Conservation (phyloP, 2,797 vertebrate species). For the Sebastes trivittatus region DNA sequence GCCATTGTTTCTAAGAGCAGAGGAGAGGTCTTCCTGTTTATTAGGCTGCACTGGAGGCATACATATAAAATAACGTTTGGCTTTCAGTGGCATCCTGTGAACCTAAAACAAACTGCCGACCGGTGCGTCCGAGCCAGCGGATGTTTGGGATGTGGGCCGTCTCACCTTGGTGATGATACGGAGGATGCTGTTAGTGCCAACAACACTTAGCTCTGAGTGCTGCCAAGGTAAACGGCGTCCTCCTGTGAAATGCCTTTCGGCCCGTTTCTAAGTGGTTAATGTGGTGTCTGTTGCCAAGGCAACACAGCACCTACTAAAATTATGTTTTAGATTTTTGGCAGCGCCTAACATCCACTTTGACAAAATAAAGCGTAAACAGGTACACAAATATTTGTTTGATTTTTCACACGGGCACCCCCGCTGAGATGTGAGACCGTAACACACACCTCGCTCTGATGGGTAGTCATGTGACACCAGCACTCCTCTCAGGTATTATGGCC, state of each 20-base stretch:
- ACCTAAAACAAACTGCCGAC: slow-evolving; percentile 1
- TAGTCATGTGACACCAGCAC: slow-evolving; percentile 11
- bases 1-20: background rate
- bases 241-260: slow-evolving; percentile 44
- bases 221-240: slow-evolving; percentile 42
- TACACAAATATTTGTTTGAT: slow-evolving; percentile 26
- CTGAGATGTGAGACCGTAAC: slow-evolving; percentile 9
- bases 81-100: background rate
- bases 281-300: slow-evolving; percentile 41
- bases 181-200: slow-evolving; percentile 26
- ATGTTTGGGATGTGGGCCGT: slow-evolving; percentile 19
- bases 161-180: slow-evolving; percentile 57
- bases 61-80: background rate
- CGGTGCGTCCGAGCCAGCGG: background rate
- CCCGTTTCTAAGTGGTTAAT: slow-evolving; percentile 51
- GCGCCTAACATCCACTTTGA: slow-evolving; percentile 29
- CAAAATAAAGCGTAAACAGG: slow-evolving; percentile 29
- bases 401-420: background rate
- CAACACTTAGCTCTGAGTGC: slow-evolving; percentile 47
- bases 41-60: background rate
- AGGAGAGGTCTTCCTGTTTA: background rate
- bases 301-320: slow-evolving; percentile 37
- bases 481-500: slow-evolving; percentile 20
- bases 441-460: slow-evolving; percentile 1
- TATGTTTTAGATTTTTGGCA: slow-evolving; percentile 44